phyloP scores from a whole-genome alignment of 2,888 invertebrate species.

The Gari tellinella region DNA sequence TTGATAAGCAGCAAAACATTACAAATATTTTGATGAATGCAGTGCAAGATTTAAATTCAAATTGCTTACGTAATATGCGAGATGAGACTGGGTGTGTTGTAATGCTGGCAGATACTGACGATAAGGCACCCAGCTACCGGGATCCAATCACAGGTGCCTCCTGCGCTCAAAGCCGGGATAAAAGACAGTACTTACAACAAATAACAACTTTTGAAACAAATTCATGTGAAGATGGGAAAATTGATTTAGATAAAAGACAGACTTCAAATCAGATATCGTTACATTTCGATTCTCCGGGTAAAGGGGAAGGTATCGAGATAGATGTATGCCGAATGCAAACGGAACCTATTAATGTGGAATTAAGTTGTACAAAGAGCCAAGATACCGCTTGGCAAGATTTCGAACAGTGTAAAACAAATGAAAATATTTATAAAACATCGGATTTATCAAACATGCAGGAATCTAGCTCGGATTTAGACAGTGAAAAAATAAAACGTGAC shows the following conservation, averaged over 20 bases:
- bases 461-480: too few relatives aligned
- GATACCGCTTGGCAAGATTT: background rate
- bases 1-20: constrained; percentile 21
- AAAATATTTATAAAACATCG: too few relatives aligned
- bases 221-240: constrained; percentile 21
- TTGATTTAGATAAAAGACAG: constrained; percentile 4
- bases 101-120: constrained; percentile 21
- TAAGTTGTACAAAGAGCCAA: background rate
- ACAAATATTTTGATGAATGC: constrained; percentile 9
- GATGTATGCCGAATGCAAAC: constrained; percentile 2
- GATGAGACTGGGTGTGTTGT: constrained; percentile 24
- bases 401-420: too few relatives aligned
- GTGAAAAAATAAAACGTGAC: too few relatives aligned
- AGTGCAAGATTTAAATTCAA: constrained; percentile 12
- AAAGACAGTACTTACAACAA: constrained; percentile 33
- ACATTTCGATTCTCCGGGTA: too few relatives aligned
- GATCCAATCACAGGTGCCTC: constrained; percentile 38
- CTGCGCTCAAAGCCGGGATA: constrained; percentile 12
- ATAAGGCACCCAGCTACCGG: constrained; percentile 20
- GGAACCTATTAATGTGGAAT: background rate
- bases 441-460: too few relatives aligned
- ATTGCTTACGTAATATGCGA: constrained; percentile 24
- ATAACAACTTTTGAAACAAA: constrained; percentile 2
- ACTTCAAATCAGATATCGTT: too few relatives aligned
- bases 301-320: background rate